Base-by-base conservation (phyloP, 2,113 vertebrate species). In the Syrmaticus mikado region DNA sequence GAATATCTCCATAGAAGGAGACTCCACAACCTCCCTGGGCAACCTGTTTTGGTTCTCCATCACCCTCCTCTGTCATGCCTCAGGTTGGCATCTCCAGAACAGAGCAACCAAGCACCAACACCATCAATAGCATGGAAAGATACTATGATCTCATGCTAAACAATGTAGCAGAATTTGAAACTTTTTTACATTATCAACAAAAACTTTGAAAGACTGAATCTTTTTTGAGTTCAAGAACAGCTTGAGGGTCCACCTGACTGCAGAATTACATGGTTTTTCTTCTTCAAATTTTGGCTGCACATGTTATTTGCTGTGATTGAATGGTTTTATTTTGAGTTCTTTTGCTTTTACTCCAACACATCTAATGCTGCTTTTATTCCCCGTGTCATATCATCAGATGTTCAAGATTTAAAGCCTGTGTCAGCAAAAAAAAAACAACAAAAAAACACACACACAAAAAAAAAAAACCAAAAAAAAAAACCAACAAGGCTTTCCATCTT, bases 361-460 rank as follows among this genome's bases (percentile, higher is more conserved):
- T 83, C 72, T 66, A 94, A 92, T 85, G 62, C 48, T 82, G 45
- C 24, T 94, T 96, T 94, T 89, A 91, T 70, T 87, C 87, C 28
- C 82, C 58, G 58, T 43, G 46, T 74, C 82, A 53, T 94, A 90
- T 58, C 18, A 94, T 71, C 87, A 74, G 72, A 89, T 67, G 72
- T 67, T 87, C 34, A 70, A 70, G 67, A 82, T 85, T 87, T 80
- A 87, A 91, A 74, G 68, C 67, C 75, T 67, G 50, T 77, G 85
- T 83, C 82, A 95, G 79, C 17, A 72, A 87, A 89, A 82, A 68
- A 32, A 46, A 71, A 22, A 41, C 4, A 41, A 41, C 15, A 41
- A 13, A 41, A 41, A 5, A 41, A 41, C 12, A n/a, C n/a, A n/a
- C n/a, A n/a, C n/a, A n/a, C n/a, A 41, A 6, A 41, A 41, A 41